Base-by-base conservation (phyloP, 2,797 vertebrate species). In the Rhyacichthys aspro region DNA sequence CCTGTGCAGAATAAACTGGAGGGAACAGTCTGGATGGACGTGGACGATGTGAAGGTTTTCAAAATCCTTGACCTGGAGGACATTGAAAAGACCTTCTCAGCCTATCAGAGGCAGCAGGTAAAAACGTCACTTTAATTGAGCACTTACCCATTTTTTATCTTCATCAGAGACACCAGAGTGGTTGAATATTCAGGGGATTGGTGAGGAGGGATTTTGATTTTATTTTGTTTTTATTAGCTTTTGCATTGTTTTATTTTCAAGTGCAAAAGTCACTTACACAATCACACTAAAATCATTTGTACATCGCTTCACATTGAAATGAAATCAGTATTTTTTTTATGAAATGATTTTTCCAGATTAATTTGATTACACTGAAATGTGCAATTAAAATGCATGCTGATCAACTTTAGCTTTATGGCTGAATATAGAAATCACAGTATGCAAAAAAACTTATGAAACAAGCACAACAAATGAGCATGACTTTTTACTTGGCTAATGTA, bases 61-160 rank as follows among this genome's bases (percentile, higher is more conserved):
- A 97, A 97, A 90, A 81, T 98, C 80, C 90, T 99, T 72, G 97
- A 99, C 80, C 93, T 99, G 0, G 93, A 94, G 74, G 98, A 99
- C 81, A 92, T 99, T 42, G 98, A 99, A 78, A 96, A 95, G 84
- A 99, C 96, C 0, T 99, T 99, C 89, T 99, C 98, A 0, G 98
- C 98, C 73, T 99, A 99, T 90, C 97, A 99, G 92, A 95, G 97
- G 85, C 98, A 99, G 84, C 98, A 99, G 98, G 98, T 99, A 95
- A 83, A 46, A 65, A 59, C 38, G 32, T 41, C 0, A 12, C 28
- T 43, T 2, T 34, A 2, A 43, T 43, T 48, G 65, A 15, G 1
- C 59, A n/a, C 56, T 28, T 32, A 14, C 28, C 23, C 34, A 38
- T 3, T 11, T 5, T 11, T 50, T 16, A n/a, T n/a, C n/a, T n/a